Conservation (phyloP, 2,888 invertebrate genomes). For the Kryphioiulus occultus region DNA sequence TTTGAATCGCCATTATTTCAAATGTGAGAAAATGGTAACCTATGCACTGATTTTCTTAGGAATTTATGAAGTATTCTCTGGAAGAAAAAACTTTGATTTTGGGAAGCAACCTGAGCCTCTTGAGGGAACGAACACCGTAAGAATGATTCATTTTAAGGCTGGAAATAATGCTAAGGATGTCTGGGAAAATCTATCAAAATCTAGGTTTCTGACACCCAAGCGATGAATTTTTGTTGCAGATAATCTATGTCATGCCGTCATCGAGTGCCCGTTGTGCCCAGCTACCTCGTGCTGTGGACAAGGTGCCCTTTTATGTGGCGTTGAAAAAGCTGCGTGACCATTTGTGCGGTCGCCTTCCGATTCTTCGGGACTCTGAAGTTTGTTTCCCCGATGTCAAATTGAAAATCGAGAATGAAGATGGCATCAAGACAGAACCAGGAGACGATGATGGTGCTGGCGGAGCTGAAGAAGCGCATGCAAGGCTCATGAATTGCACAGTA, state of each 20-base stretch:
- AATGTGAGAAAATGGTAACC: too few relatives aligned
- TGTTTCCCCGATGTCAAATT: constrained; percentile 68
- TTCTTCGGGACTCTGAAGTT: constrained; percentile 86
- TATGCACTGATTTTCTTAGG: constrained; percentile 58
- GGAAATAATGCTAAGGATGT: neutral
- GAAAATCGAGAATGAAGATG: constrained; percentile 51
- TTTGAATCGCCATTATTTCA: too few relatives aligned
- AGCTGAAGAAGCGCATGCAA: neutral
- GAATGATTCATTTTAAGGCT: constrained; percentile 59
- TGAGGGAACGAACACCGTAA: constrained; percentile 92
- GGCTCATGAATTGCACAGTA: neutral
- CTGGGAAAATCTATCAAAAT: neutral
- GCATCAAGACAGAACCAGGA: constrained; percentile 37
- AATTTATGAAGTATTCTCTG: constrained; percentile 96
- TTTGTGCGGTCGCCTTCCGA: constrained; percentile 83
- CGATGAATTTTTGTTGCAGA: constrained; percentile 69
- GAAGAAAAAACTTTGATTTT: constrained; percentile 96
- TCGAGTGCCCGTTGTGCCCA: constrained; percentile 97
- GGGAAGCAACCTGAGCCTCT: constrained; percentile 93
- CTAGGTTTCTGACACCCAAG: neutral
- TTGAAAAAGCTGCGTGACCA: constrained; percentile 95
- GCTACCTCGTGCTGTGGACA: constrained; percentile 95
- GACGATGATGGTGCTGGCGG: constrained; percentile 33
- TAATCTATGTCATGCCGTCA: constrained; percentile 99
- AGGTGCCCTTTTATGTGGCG: constrained; percentile 96